Evolutionary conservation across 2,113 vertebrate species (phyloP).

Genomic region (Ariopsis seemanni): DNA sequence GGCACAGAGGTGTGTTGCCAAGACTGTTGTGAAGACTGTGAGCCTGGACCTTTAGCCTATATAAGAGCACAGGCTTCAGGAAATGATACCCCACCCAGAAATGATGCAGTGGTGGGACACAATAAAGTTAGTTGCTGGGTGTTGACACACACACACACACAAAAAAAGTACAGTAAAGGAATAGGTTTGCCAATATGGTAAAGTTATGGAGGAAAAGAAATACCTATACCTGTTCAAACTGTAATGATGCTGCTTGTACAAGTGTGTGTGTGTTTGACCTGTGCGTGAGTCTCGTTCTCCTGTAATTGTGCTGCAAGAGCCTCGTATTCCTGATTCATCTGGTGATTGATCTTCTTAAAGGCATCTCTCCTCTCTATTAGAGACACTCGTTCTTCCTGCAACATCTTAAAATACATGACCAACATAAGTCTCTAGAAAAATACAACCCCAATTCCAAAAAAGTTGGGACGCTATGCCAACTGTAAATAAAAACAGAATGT

Average conservation of each 20-base stretch:
- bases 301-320: slow-evolving; percentile 80
- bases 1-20: slow-evolving; percentile 25
- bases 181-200: background rate
- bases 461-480: too few species aligned
- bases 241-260: background rate
- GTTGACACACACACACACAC: background rate
- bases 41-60: slow-evolving; percentile 34
- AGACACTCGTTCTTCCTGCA: slow-evolving; percentile 80
- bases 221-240: background rate
- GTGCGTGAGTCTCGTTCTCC: slow-evolving; percentile 91
- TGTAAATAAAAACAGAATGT: too few species aligned
- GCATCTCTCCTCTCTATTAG: slow-evolving; percentile 73
- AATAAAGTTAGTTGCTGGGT: slow-evolving; percentile 10
- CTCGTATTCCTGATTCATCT: slow-evolving; percentile 76
- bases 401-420: slow-evolving; percentile 71
- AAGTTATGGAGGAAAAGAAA: background rate
- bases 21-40: slow-evolving; percentile 34
- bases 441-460: background rate
- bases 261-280: slow-evolving; percentile 70
- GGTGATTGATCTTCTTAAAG: slow-evolving; percentile 81
- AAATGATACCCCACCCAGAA: slow-evolving; percentile 31
- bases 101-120: background rate
- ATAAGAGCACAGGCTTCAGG: slow-evolving; percentile 29
- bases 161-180: background rate
- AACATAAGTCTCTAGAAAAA: background rate